phyloP scores from a whole-genome alignment of 2,888 invertebrate species.

The Lasius platythorax region DNA sequence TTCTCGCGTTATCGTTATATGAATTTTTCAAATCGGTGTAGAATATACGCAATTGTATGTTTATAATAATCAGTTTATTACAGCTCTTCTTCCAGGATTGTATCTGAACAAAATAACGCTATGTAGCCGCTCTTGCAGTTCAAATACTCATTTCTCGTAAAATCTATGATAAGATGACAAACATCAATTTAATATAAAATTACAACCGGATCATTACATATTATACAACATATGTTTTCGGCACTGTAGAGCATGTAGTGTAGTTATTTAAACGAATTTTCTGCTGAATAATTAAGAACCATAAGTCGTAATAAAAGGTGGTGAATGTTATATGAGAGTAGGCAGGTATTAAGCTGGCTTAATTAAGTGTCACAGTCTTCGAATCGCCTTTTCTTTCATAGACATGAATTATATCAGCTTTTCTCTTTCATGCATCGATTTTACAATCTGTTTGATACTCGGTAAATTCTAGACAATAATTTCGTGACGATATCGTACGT shows the following conservation, averaged over 20 bases:
- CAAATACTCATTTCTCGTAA: constrained; percentile 72
- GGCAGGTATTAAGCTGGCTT: constrained; percentile 86
- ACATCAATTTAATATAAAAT: constrained; percentile 79
- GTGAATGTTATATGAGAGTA: constrained; percentile 79
- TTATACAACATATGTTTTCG: constrained; percentile 76
- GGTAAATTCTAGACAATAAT: constrained; percentile 73
- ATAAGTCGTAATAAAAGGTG: constrained; percentile 77
- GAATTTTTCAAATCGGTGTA: constrained; percentile 78
- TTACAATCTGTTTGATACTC: constrained; percentile 66
- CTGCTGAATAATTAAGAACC: constrained; percentile 78
- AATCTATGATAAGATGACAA: constrained; percentile 74
- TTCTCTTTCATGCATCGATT: constrained; percentile 65
- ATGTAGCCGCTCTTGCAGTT: constrained; percentile 73
- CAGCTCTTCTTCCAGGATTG: constrained; percentile 80
- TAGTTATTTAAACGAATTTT: constrained; percentile 75
- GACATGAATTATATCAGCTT: constrained; percentile 71
- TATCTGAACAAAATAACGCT: constrained; percentile 81
- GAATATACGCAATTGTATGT: constrained; percentile 77
- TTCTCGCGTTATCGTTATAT: constrained; percentile 76
- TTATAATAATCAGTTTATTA: constrained; percentile 83
- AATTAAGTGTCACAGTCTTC: constrained; percentile 83
- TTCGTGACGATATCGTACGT: constrained; percentile 69
- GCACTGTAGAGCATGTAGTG: constrained; percentile 71
- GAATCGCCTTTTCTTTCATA: constrained; percentile 76
- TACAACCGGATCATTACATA: constrained; percentile 71